A percentile compares a stretch with the other conserved stretches of the same genome.
phyloP scores from a whole-genome alignment of 2,113 vertebrate genomes.

The Myotis davidii region DNA sequence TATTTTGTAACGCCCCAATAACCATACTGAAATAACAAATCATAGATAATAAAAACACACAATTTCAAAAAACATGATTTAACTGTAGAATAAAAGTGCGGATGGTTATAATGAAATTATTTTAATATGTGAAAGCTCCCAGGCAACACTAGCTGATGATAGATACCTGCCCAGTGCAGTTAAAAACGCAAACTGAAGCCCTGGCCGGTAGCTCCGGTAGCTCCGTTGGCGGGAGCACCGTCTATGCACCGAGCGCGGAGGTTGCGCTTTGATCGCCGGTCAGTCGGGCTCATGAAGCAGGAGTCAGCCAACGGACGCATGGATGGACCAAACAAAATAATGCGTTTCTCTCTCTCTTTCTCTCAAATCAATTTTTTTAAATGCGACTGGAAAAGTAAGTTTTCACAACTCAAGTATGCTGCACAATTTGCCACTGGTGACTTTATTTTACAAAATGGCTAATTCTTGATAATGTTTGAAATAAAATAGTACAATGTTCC shows the following conservation, averaged over 20 bases:
- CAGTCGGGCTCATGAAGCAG: background rate
- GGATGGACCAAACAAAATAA: background rate
- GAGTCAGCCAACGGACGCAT: too few relatives aligned
- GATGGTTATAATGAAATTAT: slow-evolving; percentile 16
- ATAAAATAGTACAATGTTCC: slow-evolving; percentile 20
- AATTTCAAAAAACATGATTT: slow-evolving; percentile 36
- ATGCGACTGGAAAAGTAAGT: background rate
- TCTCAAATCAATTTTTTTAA: background rate
- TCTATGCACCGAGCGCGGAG: too few relatives aligned
- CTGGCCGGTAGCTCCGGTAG: too few relatives aligned
- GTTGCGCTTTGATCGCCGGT: background rate
- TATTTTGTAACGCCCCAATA: slow-evolving; percentile 14
- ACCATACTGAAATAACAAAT: slow-evolving; percentile 19
- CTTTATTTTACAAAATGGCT: slow-evolving; percentile 42
- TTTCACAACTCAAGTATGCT: slow-evolving; percentile 8
- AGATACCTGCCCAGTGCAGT: background rate
- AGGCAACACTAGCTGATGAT: background rate
- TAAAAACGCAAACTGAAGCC: background rate
- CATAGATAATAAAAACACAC: background rate
- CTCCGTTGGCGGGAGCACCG: too few relatives aligned
- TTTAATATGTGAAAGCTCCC: background rate
- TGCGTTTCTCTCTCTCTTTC: too few relatives aligned
- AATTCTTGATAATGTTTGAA: slow-evolving; percentile 33
- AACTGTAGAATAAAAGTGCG: slow-evolving; percentile 24
- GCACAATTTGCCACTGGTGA: background rate